Evolutionary conservation across 2,797 vertebrate species (phyloP).

Genomic region (Pteronotus mesoamericanus): DNA sequence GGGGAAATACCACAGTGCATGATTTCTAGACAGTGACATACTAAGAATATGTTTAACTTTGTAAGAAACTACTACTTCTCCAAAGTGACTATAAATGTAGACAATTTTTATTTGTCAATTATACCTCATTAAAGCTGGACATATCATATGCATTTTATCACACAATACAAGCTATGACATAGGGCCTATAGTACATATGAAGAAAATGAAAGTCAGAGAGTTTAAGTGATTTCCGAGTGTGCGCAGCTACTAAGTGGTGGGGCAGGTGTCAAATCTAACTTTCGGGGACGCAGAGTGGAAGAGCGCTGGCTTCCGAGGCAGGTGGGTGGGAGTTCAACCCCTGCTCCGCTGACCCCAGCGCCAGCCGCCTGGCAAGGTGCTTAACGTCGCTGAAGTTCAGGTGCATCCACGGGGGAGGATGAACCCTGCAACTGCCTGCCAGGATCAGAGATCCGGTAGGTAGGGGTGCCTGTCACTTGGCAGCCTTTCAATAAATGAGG

Average conservation of each 20-base stretch:
- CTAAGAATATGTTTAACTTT: not conserved
- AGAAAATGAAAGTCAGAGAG: not conserved
- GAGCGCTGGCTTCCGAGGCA: not conserved
- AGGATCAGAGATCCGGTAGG: too few species aligned
- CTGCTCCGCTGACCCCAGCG: not conserved
- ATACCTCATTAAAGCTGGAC: not conserved
- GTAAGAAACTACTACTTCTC: not conserved
- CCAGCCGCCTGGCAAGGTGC: not conserved
- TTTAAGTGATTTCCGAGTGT: not conserved
- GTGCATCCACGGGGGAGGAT: not conserved
- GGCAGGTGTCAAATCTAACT: accelerated
- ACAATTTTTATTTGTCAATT: not conserved
- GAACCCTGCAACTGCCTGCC: not conserved
- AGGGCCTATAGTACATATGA: not conserved
- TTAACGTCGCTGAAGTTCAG: not conserved
- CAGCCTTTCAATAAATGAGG: accelerated
- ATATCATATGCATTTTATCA: not conserved
- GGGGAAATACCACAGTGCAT: not conserved
- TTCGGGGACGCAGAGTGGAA: not conserved
- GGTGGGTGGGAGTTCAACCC: not conserved
- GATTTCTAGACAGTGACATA: not conserved
- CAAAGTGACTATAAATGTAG: not conserved
- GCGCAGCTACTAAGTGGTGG: not conserved
- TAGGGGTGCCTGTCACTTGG: accelerated
- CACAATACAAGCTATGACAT: not conserved